A percentile compares a stretch with the other conserved stretches of the same genome.
Evolutionary conservation across 1,140 invertebrate genomes (phyloP).

Genomic region (Drosophila pandora): DNA sequence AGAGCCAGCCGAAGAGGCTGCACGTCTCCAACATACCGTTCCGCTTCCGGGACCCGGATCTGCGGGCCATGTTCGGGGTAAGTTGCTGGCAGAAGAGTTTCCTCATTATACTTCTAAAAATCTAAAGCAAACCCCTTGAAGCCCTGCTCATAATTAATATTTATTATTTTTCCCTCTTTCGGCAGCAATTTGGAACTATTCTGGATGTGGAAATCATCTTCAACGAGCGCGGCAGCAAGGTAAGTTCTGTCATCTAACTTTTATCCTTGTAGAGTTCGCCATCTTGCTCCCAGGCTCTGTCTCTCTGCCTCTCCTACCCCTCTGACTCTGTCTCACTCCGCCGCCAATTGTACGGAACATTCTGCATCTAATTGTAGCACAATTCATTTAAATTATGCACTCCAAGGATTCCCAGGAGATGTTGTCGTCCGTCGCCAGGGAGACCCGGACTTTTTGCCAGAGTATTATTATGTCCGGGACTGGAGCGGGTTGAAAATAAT

Average conservation of each 20-base stretch:
- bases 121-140: neutral
- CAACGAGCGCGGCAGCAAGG: conserved; percentile 99
- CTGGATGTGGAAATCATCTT: conserved; percentile 99
- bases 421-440: conserved; percentile 41
- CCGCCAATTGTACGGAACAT: conserved; percentile 43
- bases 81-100: conserved; percentile 77
- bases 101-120: neutral
- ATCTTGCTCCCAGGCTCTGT: conserved; percentile 2
- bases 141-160: conserved; percentile 22
- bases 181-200: conserved; percentile 98
- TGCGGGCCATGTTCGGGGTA: conserved; percentile 99
- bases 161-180: conserved; percentile 70
- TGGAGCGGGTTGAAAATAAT: conserved; percentile 57
- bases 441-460: conserved; percentile 23
- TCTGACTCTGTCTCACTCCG: conserved; percentile 3
- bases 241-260: conserved; percentile 86
- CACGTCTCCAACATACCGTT: conserved; percentile 99
- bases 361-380: conserved; percentile 63
- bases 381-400: conserved; percentile 68
- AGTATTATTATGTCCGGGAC: conserved; percentile 38
- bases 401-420: conserved; percentile 44
- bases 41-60: conserved; percentile 98
- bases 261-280: conserved; percentile 7
- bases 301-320: neutral
- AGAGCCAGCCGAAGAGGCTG: conserved; percentile 92